Evolutionary conservation across 2,888 invertebrate genomes (phyloP), one percentile per base, ranked within the genome.

Genomic region (Microlaimidae sp.): DNA sequence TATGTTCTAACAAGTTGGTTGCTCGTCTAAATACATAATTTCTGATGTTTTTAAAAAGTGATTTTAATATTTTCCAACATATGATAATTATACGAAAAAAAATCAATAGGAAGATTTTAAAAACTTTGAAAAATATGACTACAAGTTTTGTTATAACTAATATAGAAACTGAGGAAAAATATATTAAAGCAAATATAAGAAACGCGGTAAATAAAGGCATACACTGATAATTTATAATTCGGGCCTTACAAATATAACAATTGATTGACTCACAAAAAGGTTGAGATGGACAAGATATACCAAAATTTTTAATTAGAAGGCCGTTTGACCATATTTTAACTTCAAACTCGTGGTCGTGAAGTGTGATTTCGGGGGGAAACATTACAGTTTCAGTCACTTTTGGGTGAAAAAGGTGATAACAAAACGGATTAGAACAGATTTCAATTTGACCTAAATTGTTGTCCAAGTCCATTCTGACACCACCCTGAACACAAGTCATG

Each of bases 241-340:
- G 41, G 19, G 21, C 19, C 41, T 28, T 42, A 32, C 53, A 53
- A 3, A 49, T 13, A 2, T 4, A 4, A 29, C 53, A 53, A 17
- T 25, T 17, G 38, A 53, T 40, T 17, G 7, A n/a, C n/a, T 53
- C 53, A 25, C 53, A 53, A 19, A 53, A 53, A 3, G 53, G 17
- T 25, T 26, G 38, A 2, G 53, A 26, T 1, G 40, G 40, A 21
- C 53, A 53, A 2, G 3, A 17, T 2, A 17, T 2, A 13, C 21
- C 28, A 2, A 32, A 4, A 13, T 49, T 17, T 19, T 49, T 5
- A 17, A 49, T 25, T 17, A 32, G 10, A 4, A 3, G 2, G 5
- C 49, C 49, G 5, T 38, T 5, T 3, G 3, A 2, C 49, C 49
- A 49, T 5, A 32, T n/a, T 23, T 29, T 49, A 24, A 38, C 38